Conservation (phyloP, 2,797 vertebrate species). For the Clamator glandarius region DNA sequence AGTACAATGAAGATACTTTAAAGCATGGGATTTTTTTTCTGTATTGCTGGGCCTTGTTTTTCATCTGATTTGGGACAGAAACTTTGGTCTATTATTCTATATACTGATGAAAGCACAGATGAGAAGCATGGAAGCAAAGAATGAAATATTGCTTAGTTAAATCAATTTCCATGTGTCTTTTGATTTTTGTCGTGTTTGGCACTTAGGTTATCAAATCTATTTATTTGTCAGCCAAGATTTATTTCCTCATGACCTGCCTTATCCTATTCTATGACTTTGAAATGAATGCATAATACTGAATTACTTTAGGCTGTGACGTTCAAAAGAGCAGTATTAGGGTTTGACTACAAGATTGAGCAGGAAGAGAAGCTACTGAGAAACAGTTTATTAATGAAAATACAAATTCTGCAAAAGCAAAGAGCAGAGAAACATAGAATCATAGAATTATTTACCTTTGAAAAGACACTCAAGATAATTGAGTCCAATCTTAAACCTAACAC, state of each 20-base stretch:
- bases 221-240: neutral
- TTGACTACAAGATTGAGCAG: neutral
- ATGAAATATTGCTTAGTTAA: neutral
- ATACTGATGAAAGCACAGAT: neutral
- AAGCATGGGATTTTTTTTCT: neutral
- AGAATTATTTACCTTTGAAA: neutral
- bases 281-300: neutral
- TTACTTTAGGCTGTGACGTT: neutral
- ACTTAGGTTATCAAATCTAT: neutral
- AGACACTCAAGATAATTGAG: neutral
- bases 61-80: neutral
- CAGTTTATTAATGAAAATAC: neutral
- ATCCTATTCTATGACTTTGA: neutral
- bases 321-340: neutral
- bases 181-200: neutral
- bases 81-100: neutral
- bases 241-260: neutral
- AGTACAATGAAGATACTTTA: neutral
- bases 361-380: neutral
- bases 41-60: neutral
- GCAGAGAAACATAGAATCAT: neutral
- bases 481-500: neutral
- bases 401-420: neutral
- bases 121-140: neutral
- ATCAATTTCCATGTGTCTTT: neutral